Conservation (phyloP, 1,140 invertebrate species). For the Zaprionus nigranus region DNA sequence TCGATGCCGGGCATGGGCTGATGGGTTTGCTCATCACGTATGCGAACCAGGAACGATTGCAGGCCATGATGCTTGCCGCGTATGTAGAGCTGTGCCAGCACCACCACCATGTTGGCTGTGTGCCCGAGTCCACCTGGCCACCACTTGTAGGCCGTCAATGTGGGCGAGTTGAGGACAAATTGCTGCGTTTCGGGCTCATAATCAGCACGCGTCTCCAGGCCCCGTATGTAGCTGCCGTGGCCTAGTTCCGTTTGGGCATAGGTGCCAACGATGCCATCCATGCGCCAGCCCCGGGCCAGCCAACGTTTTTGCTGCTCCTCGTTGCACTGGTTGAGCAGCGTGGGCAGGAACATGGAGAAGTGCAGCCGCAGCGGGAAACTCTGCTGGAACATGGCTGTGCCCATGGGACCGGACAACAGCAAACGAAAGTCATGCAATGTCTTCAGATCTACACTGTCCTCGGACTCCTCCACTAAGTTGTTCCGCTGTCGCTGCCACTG, state of each 20-base stretch:
- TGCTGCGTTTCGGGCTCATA: constrained; percentile 93
- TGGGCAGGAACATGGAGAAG: constrained; percentile 96
- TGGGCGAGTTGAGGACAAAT: constrained; percentile 95
- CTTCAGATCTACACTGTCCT: constrained; percentile 26
- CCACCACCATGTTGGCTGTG: constrained; percentile 94
- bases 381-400: constrained; percentile 91
- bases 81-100: constrained; percentile 94
- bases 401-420: constrained; percentile 88
- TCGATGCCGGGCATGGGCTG: constrained; percentile 93
- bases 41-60: constrained; percentile 96
- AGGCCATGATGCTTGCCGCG: constrained; percentile 93
- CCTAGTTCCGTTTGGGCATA: constrained; percentile 98
- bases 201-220: constrained; percentile 95
- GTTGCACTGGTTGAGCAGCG: constrained; percentile 93
- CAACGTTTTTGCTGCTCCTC: constrained; percentile 94
- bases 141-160: constrained; percentile 90
- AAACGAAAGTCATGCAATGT: constrained; percentile 67
- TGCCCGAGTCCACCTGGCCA: constrained; percentile 97
- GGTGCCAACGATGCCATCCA: constrained; percentile 93
- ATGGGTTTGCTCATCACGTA: constrained; percentile 94
- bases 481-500: constrained; percentile 85
- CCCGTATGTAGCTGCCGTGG: constrained; percentile 96
- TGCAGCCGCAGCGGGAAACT: constrained; percentile 92
- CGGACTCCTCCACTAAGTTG: neutral
- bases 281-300: constrained; percentile 92